A percentile compares a stretch with the other conserved stretches of the same genome.
Conservation (phyloP, 2,888 invertebrate genomes). For the Alloplasta piceator region DNA sequence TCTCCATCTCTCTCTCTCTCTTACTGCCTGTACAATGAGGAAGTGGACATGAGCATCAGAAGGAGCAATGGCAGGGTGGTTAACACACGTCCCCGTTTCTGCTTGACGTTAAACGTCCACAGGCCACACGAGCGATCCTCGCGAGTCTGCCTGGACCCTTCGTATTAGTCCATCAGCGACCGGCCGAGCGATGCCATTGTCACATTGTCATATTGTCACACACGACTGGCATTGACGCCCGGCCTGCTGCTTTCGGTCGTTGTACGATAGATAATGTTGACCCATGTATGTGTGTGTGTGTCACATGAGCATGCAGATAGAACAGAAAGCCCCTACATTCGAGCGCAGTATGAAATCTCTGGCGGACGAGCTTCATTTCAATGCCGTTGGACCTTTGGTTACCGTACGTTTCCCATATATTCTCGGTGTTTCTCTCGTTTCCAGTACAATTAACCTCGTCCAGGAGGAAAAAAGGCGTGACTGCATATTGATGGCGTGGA, state of each 20-base stretch:
- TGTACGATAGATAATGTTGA: constrained; percentile 25
- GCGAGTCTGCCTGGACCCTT: constrained; percentile 66
- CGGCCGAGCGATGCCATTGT: constrained; percentile 68
- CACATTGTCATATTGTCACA: constrained; percentile 71
- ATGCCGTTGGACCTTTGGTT: background rate
- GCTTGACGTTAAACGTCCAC: constrained; percentile 27
- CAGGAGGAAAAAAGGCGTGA: background rate
- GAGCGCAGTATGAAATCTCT: background rate
- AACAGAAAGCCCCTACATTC: constrained; percentile 9
- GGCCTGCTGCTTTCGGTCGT: constrained; percentile 10
- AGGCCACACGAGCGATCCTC: constrained; percentile 39
- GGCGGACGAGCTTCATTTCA: constrained; percentile 16
- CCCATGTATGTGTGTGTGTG: constrained; percentile 13
- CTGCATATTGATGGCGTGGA: too few species aligned
- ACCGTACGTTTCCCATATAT: background rate
- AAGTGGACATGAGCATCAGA: constrained; percentile 45
- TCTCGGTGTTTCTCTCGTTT: constrained; percentile 8
- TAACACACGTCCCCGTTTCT: constrained; percentile 67
- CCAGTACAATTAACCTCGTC: constrained; percentile 15
- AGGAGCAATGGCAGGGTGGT: constrained; percentile 50
- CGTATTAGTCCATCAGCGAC: constrained; percentile 73
- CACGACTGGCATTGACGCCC: constrained; percentile 72
- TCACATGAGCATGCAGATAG: constrained; percentile 5
- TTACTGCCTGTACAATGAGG: constrained; percentile 1
- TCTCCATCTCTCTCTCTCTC: constrained; percentile 20